Conservation (phyloP, 1,140 invertebrate species). For the Bombus balteatus region DNA sequence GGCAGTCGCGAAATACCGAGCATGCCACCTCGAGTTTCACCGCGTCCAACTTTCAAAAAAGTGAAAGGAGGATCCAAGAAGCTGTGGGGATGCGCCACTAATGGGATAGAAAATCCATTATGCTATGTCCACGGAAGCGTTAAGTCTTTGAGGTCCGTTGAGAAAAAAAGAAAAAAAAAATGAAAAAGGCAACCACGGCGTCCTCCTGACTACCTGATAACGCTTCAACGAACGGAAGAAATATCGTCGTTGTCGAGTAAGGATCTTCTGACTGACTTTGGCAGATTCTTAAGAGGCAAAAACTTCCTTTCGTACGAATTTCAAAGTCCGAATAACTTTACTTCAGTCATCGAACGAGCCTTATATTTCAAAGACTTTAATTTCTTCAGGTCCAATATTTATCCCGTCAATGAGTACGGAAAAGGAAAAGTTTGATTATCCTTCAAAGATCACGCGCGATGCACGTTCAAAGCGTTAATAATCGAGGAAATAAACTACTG, state of each 20-base stretch:
- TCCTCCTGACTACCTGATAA: conserved; percentile 1
- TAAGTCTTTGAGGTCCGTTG: neutral
- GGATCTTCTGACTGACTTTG: conserved; percentile 15
- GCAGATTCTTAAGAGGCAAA: neutral
- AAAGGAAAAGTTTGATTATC: neutral
- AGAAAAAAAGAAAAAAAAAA: neutral
- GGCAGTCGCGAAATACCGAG: conserved; percentile 27
- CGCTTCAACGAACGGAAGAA: neutral
- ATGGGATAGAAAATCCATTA: conserved; percentile 44
- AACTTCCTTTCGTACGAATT: conserved; percentile 10
- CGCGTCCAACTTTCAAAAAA: neutral
- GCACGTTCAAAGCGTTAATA: no score
- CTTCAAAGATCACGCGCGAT: no score
- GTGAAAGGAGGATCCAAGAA: neutral
- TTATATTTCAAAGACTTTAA: conserved; percentile 1
- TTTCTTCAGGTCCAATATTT: conserved; percentile 16
- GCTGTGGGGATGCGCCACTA: neutral
- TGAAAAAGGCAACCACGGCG: neutral
- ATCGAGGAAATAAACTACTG: neutral
- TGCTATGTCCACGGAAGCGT: neutral
- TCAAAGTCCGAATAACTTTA: conserved; percentile 15
- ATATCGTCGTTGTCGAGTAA: neutral
- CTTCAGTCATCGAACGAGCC: conserved; percentile 4
- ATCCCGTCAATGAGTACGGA: neutral
- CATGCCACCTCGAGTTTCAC: neutral